A percentile compares a stretch with the other conserved stretches of the same genome.
phyloP scores from a whole-genome alignment of 35 echinoderm and acorn worm species.

The Ptychodera flava region DNA sequence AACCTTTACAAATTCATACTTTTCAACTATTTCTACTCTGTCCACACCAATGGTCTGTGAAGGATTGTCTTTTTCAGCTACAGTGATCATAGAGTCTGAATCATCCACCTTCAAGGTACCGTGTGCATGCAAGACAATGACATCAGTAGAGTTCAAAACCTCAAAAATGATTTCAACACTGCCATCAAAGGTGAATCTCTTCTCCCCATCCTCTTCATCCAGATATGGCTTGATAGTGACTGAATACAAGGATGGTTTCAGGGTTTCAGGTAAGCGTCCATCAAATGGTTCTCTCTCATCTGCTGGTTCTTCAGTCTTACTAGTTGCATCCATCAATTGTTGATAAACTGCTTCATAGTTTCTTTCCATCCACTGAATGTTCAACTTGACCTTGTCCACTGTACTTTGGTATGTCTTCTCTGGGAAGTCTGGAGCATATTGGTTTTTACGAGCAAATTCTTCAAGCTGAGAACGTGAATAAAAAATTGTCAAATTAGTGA shows the following conservation, averaged over 20 bases:
- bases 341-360: background rate
- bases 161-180: constrained; percentile 42
- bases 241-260: constrained; percentile 48
- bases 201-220: constrained; percentile 38
- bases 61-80: background rate
- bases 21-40: background rate
- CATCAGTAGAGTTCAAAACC: constrained; percentile 33
- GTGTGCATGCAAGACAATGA: constrained; percentile 51
- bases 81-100: background rate
- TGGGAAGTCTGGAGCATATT: background rate
- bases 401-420: background rate
- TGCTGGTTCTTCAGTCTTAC: background rate
- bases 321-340: background rate
- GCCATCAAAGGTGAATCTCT: constrained; percentile 51
- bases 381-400: background rate
- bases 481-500: too few relatives aligned
- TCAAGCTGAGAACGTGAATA: background rate
- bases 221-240: constrained; percentile 45
- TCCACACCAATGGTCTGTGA: background rate
- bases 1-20: background rate
- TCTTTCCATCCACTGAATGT: background rate
- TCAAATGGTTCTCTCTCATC: background rate
- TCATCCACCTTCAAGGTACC: background rate
- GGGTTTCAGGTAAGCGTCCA: constrained; percentile 41
- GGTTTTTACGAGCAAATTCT: background rate